phyloP scores from a whole-genome alignment of 2,113 vertebrate genomes.

The Gymnarchus niloticus region DNA sequence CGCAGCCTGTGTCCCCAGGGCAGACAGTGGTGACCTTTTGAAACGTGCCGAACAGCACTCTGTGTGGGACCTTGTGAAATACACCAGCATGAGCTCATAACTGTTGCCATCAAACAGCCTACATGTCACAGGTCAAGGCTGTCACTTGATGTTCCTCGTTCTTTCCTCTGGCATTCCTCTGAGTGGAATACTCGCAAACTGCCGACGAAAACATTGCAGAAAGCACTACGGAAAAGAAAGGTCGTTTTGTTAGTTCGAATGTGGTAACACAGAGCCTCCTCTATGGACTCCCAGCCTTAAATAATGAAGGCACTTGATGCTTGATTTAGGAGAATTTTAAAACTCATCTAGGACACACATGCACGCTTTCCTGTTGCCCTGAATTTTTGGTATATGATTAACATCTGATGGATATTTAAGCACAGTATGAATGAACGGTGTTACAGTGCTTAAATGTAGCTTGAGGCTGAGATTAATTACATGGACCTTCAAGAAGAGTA shows the following conservation, averaged over 20 bases:
- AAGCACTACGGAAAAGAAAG: neutral
- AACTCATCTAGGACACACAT: neutral
- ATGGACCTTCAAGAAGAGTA: neutral
- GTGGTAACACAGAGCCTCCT: neutral
- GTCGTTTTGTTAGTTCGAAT: neutral
- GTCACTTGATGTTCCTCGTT: neutral
- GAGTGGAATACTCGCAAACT: neutral
- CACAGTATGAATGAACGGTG: neutral
- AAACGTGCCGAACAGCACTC: neutral
- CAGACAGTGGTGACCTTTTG: neutral
- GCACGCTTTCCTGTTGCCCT: neutral
- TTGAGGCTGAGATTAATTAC: neutral
- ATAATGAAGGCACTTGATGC: neutral
- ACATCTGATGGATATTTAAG: constrained; percentile 5
- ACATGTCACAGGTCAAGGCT: neutral
- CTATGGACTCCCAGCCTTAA: neutral
- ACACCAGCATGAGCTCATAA: neutral
- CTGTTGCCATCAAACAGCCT: neutral
- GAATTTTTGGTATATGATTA: constrained; percentile 7
- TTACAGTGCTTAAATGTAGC: neutral
- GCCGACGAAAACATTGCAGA: neutral
- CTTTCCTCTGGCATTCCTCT: neutral
- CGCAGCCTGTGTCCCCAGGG: neutral
- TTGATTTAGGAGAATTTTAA: neutral
- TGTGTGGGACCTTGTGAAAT: neutral